Evolutionary conservation across 2,888 invertebrate species (phyloP), one percentile per base, ranked within the genome.

Genomic region (Corythucha ciliata): DNA sequence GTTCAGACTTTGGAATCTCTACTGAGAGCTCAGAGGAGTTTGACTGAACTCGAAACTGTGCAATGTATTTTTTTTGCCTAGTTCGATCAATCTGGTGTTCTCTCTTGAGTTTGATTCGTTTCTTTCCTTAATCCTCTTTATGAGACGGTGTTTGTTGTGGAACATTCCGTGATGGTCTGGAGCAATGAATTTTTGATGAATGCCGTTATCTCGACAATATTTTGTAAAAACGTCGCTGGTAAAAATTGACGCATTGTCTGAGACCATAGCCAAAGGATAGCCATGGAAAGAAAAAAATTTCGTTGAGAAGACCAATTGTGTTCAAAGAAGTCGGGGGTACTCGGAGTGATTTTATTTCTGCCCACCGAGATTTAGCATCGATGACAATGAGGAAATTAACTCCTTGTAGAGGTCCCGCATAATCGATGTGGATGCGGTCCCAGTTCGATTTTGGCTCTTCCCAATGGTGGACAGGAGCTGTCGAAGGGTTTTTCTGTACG

Each of bases 251-350:
- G 41, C 41, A 22, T 63, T 63, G 48, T 61, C 61, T 18, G 58
- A 60, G 2, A 58, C 59, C 27, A 63, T 27, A 21, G 53, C 52
- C 14, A 52, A 27, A n/a, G 60, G 60, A 16, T 53, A 58, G 2
- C 63, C 61, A 48, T 62, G 57, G 20, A 49, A 25, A 4, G 59
- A 33, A 44, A 16, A n/a, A 44, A 12, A 44, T 44, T 29, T 29
- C 22, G 32, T 32, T n/a, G 10, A 44, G 44, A 2, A 44, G 18
- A 2, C 8, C 2, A 44, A 44, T 44, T 20, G 44, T 29, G 5
- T 63, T 12, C 51, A 55, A 12, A 29, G 20, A 53, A 24, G 58
- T 58, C 21, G 59, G 59, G 21, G 39, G 32, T 14, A 32, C 18
- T n/a, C 32, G 5, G 5, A 14, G 16, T 3, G 10, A 2, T 18